These are phyloP conservation scores for Smittia aterrima DNA, from an alignment of 2,888 invertebrate species.

Conservation along the genomic window DNA sequence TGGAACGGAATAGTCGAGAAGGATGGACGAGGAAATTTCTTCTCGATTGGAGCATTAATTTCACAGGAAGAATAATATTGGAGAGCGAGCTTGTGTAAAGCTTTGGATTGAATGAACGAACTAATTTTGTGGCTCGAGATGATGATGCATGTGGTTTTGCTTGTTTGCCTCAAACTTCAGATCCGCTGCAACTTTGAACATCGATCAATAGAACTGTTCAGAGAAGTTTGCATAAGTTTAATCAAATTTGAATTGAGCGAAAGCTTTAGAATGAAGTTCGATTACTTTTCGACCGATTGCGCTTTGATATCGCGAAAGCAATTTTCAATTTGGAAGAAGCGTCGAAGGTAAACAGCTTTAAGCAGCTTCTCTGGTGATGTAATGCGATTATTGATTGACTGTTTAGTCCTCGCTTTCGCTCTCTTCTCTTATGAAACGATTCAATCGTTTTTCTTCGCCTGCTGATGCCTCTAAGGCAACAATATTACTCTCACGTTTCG, in stretches of 20 bases:
- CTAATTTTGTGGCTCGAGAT: too few relatives aligned
- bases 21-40: too few relatives aligned
- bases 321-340: neutral
- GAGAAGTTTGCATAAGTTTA: too few relatives aligned
- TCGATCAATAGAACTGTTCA: too few relatives aligned
- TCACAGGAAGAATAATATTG: too few relatives aligned
- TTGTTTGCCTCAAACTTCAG: too few relatives aligned
- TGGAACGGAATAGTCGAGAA: neutral
- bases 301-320: neutral
- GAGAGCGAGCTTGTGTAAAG: too few relatives aligned
- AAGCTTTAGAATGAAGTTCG: neutral
- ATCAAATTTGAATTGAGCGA: too few relatives aligned
- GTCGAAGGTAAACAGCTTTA: neutral
- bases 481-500: neutral
- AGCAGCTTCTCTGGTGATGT: conserved; percentile 6
- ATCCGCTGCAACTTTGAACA: too few relatives aligned
- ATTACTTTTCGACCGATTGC: neutral
- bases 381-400: conserved; percentile 25
- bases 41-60: too few relatives aligned
- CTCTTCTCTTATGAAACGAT: neutral
- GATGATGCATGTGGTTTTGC: too few relatives aligned
- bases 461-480: conserved; percentile 1
- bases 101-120: too few relatives aligned
- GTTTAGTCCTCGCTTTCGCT: neutral
- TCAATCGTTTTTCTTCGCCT: conserved; percentile 1